These are phyloP conservation scores for Diarsia rubi DNA, from an alignment of 2,888 invertebrate genomes.

Conservation along the genomic window DNA sequence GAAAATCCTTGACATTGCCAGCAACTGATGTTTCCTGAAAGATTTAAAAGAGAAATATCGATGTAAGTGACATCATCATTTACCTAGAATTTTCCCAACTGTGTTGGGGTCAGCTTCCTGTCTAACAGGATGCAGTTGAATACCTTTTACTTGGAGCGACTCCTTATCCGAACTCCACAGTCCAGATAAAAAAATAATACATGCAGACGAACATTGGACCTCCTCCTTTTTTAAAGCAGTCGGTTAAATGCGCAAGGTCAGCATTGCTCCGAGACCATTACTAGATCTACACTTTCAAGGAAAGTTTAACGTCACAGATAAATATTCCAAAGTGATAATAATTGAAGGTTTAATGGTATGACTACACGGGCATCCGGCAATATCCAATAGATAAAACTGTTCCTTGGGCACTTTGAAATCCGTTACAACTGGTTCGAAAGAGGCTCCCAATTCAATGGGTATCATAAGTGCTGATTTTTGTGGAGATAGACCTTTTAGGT, in stretches of 20 bases:
- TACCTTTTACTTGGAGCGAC: too few species aligned
- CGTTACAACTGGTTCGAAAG: conserved; percentile 1
- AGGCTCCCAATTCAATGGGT: conserved; percentile 12
- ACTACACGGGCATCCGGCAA: background rate
- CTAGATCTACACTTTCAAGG: background rate
- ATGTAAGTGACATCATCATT: background rate
- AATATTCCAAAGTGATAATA: conserved; percentile 32
- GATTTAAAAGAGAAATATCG: background rate
- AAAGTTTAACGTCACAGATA: conserved; percentile 6
- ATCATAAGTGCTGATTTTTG: conserved; percentile 11
- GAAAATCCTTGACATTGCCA: background rate
- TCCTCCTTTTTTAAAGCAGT: too few species aligned
- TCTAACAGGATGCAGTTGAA: too few species aligned
- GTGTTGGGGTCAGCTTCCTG: too few species aligned
- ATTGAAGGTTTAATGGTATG: conserved; percentile 24
- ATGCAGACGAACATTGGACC: too few species aligned
- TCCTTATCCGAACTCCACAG: too few species aligned
- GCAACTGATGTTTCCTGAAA: background rate
- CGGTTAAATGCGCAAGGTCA: background rate
- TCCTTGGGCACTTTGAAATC: conserved; percentile 20
- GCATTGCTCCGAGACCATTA: background rate
- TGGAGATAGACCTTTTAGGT: background rate
- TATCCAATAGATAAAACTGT: conserved; percentile 15
- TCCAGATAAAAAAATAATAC: background rate
- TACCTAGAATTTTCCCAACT: too few species aligned